phyloP scores from a whole-genome alignment of 2,113 vertebrate genomes.

The Leptocoma aspasia region DNA sequence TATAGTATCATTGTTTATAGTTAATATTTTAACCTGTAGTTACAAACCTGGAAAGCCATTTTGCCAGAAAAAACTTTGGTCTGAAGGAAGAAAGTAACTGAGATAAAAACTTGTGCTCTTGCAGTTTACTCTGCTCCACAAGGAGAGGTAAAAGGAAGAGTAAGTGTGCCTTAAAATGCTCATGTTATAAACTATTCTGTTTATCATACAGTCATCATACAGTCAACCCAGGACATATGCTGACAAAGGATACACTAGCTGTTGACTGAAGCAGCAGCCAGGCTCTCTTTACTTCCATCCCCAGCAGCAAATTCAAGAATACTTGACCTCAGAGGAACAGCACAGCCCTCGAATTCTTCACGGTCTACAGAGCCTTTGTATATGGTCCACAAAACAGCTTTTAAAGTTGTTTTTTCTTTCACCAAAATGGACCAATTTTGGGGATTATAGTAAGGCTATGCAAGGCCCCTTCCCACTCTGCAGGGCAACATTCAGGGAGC shows the following conservation, averaged over 20 bases:
- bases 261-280: neutral
- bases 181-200: neutral
- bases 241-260: neutral
- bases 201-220: too few species aligned
- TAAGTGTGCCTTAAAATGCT: neutral
- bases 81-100: neutral
- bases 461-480: neutral
- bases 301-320: neutral
- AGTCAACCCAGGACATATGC: too few species aligned
- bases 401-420: neutral
- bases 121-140: neutral
- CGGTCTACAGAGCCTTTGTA: neutral
- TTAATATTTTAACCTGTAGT: neutral
- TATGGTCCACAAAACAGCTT: neutral
- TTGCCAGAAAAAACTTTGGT: neutral
- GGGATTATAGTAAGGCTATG: neutral
- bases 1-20: neutral
- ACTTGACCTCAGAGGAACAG: neutral
- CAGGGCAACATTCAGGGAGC: neutral
- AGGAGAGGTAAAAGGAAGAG: neutral
- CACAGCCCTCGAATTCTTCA: neutral
- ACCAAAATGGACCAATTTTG: neutral
- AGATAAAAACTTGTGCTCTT: neutral
- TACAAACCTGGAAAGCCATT: neutral
- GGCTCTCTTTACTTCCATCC: neutral